Evolutionary conservation across 2,113 vertebrate species (phyloP).

Genomic region (Syrmaticus mikado): DNA sequence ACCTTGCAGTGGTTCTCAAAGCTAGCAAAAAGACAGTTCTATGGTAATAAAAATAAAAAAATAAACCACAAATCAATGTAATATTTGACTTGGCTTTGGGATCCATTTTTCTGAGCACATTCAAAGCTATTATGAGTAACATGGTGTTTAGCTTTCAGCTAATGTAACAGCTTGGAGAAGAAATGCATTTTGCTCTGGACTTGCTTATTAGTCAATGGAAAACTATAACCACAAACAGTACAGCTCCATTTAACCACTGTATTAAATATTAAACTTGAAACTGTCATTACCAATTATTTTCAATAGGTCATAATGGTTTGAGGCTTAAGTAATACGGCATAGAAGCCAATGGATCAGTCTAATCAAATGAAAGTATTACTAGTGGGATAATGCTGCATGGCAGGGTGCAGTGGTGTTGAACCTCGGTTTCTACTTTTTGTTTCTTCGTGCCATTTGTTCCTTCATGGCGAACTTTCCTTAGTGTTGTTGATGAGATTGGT

Average conservation of each 20-base stretch:
- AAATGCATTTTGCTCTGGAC: constrained; percentile 30
- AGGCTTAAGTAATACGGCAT: constrained; percentile 68
- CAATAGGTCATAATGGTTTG: constrained; percentile 67
- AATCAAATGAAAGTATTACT: constrained; percentile 73
- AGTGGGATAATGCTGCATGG: constrained; percentile 22
- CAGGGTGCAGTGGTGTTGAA: constrained; percentile 41
- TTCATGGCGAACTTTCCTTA: background rate
- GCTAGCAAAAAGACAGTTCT: background rate
- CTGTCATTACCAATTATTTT: constrained; percentile 75
- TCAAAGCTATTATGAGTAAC: constrained; percentile 43
- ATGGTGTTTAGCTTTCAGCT: constrained; percentile 20
- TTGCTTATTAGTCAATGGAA: constrained; percentile 68
- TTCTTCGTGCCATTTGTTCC: background rate
- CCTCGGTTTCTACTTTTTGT: constrained; percentile 39
- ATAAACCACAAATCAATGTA: constrained; percentile 53
- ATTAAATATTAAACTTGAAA: constrained; percentile 76
- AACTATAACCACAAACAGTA: constrained; percentile 63
- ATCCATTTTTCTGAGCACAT: constrained; percentile 41
- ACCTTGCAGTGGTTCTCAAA: constrained; percentile 22
- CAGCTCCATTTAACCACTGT: constrained; percentile 61
- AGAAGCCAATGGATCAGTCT: constrained; percentile 66
- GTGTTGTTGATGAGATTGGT: background rate
- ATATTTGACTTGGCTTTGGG: constrained; percentile 52
- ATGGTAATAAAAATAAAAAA: constrained; percentile 18
- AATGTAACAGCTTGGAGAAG: constrained; percentile 38